Conservation (phyloP, 2,888 invertebrate genomes). For the Eupithecia insigniata region DNA sequence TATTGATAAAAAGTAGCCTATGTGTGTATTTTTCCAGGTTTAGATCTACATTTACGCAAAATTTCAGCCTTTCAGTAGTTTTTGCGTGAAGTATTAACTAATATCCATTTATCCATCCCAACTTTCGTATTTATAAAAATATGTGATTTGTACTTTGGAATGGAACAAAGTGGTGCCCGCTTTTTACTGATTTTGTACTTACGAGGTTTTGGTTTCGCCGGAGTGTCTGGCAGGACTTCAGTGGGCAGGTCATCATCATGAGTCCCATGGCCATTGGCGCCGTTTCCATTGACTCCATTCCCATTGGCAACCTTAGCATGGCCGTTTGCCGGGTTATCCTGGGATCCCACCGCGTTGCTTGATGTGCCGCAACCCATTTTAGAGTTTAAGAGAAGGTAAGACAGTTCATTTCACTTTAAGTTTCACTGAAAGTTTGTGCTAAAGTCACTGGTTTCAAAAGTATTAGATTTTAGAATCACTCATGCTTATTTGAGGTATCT, state of each 20-base stretch:
- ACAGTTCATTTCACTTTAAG: slow-evolving; percentile 30
- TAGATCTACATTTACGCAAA: no score
- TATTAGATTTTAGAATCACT: not conserved
- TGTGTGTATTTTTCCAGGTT: no score
- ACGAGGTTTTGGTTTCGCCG: slow-evolving; percentile 72
- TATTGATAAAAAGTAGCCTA: no score
- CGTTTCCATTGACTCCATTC: slow-evolving; percentile 50
- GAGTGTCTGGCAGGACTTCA: slow-evolving; percentile 74
- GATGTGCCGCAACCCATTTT: slow-evolving; percentile 82
- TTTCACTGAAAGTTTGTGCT: not conserved
- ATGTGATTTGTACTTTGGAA: no score
- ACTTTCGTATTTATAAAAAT: no score
- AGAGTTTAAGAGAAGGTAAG: slow-evolving; percentile 10
- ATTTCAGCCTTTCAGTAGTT: no score
- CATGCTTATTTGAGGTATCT: not conserved
- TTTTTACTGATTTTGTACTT: slow-evolving; percentile 47
- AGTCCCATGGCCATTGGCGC: slow-evolving; percentile 44
- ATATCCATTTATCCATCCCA: no score
- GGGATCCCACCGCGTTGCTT: slow-evolving; percentile 64
- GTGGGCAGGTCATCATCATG: slow-evolving; percentile 69
- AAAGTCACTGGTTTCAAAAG: not conserved
- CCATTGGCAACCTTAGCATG: slow-evolving; percentile 45
- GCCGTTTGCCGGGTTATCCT: slow-evolving; percentile 52
- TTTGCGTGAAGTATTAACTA: no score
- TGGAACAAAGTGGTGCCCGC: no score